A percentile compares a stretch with the other conserved stretches of the same genome.
phyloP scores from a whole-genome alignment of 2,797 vertebrate species.

The Phoxinus dragarum region DNA sequence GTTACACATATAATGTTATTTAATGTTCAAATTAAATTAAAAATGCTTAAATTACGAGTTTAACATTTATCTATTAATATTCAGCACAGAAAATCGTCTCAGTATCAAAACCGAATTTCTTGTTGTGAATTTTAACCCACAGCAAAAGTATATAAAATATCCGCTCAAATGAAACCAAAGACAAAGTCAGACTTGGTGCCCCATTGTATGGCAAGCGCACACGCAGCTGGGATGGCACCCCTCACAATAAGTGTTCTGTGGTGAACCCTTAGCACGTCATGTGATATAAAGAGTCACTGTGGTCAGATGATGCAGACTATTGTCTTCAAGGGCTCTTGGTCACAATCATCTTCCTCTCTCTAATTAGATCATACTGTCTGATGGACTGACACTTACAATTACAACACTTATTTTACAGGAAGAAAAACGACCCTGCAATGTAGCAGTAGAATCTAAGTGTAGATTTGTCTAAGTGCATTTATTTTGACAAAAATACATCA shows the following conservation, averaged over 20 bases:
- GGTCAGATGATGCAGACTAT: conserved; percentile 63
- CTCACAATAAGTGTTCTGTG: conserved; percentile 63
- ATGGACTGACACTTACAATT: conserved; percentile 37
- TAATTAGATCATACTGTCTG: conserved; percentile 49
- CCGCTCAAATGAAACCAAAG: conserved; percentile 64
- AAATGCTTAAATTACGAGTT: background rate
- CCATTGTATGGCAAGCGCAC: conserved; percentile 44
- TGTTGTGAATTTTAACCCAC: background rate
- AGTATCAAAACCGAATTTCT: background rate
- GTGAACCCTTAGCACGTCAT: conserved; percentile 55
- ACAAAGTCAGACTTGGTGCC: conserved; percentile 47
- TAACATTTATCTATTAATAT: background rate
- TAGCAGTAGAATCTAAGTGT: background rate
- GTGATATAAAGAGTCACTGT: conserved; percentile 59
- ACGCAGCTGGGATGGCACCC: conserved; percentile 55
- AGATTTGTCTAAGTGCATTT: background rate
- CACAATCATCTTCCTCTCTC: conserved; percentile 50
- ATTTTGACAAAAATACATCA: background rate
- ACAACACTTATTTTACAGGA: background rate
- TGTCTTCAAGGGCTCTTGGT: conserved; percentile 58
- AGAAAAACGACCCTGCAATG: background rate
- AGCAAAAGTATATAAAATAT: conserved; percentile 5
- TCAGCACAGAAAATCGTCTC: background rate
- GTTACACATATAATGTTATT: background rate
- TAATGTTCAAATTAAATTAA: background rate